Percentiles rank a stretch among this genome's conserved stretches.
Evolutionary conservation across 1,140 invertebrate species (phyloP).

Genomic region (Dysdera silvatica): DNA sequence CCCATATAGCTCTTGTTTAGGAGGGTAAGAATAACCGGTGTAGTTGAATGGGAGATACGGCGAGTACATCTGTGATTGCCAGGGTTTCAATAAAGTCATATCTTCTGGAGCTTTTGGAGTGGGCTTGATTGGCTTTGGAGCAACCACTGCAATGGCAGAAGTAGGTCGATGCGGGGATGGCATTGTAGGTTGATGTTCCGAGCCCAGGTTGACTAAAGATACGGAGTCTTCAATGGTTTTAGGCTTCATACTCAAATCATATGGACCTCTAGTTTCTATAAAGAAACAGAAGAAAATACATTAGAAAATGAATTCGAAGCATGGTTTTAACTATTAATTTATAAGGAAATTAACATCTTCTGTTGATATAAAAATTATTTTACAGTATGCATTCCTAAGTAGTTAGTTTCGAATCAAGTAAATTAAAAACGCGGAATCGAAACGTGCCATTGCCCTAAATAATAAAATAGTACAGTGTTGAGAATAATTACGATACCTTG

Average conservation of each 20-base stretch:
- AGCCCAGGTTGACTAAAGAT: too few relatives aligned
- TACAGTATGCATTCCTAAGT: too few relatives aligned
- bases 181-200: too few relatives aligned
- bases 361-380: too few relatives aligned
- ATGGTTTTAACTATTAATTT: too few relatives aligned
- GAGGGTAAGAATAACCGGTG: constrained; percentile 2
- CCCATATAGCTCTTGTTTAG: constrained; percentile 4
- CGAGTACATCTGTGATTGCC: constrained; percentile 7
- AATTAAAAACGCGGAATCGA: too few relatives aligned
- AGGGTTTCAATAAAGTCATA: background rate
- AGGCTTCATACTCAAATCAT: constrained; percentile 32
- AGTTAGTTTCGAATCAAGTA: too few relatives aligned
- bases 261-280: constrained; percentile 27
- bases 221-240: constrained; percentile 18
- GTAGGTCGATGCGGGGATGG: constrained; percentile 5
- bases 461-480: too few relatives aligned
- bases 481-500: too few relatives aligned
- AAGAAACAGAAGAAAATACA: background rate
- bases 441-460: too few relatives aligned
- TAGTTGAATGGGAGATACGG: constrained; percentile 21
- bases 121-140: constrained; percentile 21
- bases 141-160: constrained; percentile 11
- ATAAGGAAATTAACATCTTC: too few relatives aligned
- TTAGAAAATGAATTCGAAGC: too few relatives aligned
- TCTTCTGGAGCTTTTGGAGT: constrained; percentile 19